Evolutionary conservation across 1,140 invertebrate species (phyloP).

Genomic region (Ectropis grisescens): DNA sequence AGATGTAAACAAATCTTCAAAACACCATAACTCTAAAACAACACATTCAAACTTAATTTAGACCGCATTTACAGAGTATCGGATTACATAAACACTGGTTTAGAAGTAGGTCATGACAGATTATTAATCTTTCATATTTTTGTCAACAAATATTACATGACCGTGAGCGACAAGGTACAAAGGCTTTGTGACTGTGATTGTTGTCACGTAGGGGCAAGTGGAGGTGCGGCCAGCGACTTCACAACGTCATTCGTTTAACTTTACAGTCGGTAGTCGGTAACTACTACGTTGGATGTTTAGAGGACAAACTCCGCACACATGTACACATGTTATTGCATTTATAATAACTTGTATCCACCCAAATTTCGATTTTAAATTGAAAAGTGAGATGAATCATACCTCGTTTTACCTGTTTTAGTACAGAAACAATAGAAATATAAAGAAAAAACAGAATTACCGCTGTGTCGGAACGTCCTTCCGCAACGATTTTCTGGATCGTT

Average conservation of each 20-base stretch:
- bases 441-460: conserved; percentile 17
- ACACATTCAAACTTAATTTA: no score
- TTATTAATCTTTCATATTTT: conserved; percentile 5
- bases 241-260: conserved; percentile 13
- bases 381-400: no score
- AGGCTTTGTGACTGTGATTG: conserved; percentile 25
- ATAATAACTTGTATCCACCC: no score
- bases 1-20: conserved; percentile 26
- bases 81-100: conserved; percentile 38
- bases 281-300: conserved; percentile 1
- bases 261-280: no score
- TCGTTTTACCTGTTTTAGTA: no score
- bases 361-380: no score
- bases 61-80: conserved; percentile 9
- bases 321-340: no score
- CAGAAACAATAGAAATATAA: neutral
- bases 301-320: conserved; percentile 5
- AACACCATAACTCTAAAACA: conserved; percentile 19
- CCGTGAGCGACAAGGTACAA: conserved; percentile 9
- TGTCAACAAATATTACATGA: conserved; percentile 7
- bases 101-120: conserved; percentile 31
- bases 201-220: conserved; percentile 20
- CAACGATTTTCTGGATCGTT: conserved; percentile 9
- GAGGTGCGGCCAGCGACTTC: conserved; percentile 8
- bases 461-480: conserved; percentile 17